Conservation (phyloP, 2,797 vertebrate genomes). For the Vespertilio murinus region DNA sequence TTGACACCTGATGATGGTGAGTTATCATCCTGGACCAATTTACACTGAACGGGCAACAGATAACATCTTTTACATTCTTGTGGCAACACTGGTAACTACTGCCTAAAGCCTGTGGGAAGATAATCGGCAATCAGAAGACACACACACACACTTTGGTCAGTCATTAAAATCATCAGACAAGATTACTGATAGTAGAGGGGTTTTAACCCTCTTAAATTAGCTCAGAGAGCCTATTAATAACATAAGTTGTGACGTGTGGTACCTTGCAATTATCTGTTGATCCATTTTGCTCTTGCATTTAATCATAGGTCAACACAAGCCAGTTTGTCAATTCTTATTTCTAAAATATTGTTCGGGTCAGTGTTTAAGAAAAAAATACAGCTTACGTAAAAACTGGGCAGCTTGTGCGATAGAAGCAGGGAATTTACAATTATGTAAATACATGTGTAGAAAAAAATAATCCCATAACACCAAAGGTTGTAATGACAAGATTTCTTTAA, state of each 20-base stretch:
- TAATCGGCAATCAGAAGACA: constrained; percentile 17
- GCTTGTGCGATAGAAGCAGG: not conserved
- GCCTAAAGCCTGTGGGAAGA: constrained; percentile 40
- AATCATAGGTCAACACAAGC: constrained; percentile 16
- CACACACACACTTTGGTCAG: not conserved
- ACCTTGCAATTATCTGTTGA: constrained; percentile 42
- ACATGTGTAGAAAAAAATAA: not conserved
- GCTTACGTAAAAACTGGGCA: constrained; percentile 25
- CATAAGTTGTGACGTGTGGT: constrained; percentile 12
- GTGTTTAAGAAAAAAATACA: not conserved
- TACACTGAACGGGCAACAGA: not conserved
- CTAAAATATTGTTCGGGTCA: constrained; percentile 28
- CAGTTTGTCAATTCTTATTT: constrained; percentile 52
- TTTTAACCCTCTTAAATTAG: constrained; percentile 44
- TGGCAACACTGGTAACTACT: constrained; percentile 13
- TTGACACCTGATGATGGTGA: not conserved
- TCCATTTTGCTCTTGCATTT: constrained; percentile 62
- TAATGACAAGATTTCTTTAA: not conserved
- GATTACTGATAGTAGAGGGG: constrained; percentile 52
- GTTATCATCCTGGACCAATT: not conserved
- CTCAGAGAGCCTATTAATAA: constrained; percentile 53
- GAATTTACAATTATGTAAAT: not conserved
- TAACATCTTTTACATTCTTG: constrained; percentile 49
- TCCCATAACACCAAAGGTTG: not conserved
- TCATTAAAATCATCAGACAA: constrained; percentile 62